Conservation (phyloP, 1,140 invertebrate genomes). For the Paracyclopina nana region DNA sequence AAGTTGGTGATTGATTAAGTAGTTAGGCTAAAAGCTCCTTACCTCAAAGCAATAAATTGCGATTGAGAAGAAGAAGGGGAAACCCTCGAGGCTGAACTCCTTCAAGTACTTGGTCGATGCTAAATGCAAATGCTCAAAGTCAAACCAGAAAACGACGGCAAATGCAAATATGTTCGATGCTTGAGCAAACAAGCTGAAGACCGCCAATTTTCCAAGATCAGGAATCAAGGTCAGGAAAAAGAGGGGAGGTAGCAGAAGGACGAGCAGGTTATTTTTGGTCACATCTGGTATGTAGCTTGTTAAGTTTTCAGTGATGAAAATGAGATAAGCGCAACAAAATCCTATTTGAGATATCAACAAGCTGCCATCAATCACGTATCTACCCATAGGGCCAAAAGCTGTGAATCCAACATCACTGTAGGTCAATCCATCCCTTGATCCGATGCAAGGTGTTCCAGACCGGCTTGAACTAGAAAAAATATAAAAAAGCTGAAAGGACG, state of each 20-base stretch:
- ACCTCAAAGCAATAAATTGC: constrained; percentile 33
- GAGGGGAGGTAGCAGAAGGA: constrained; percentile 27
- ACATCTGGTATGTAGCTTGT: constrained; percentile 25
- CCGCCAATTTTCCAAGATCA: constrained; percentile 24
- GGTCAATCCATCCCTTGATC: neutral
- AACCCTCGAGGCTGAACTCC: constrained; percentile 27
- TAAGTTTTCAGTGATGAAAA: constrained; percentile 28
- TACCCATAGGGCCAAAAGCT: constrained; percentile 4
- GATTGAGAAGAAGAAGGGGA: constrained; percentile 31
- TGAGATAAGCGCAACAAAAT: constrained; percentile 24
- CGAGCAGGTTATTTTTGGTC: constrained; percentile 26
- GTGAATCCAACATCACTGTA: constrained; percentile 10
- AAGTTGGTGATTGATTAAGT: neutral
- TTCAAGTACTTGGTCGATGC: constrained; percentile 25
- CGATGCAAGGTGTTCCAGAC: no score
- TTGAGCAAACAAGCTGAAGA: constrained; percentile 24
- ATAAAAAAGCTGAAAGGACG: no score
- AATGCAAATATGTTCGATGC: constrained; percentile 30
- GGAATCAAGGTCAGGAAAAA: constrained; percentile 26
- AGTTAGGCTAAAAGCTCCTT: constrained; percentile 17
- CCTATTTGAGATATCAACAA: constrained; percentile 17
- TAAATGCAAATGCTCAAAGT: constrained; percentile 29
- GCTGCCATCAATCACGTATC: neutral
- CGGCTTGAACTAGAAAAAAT: no score
- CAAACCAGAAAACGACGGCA: constrained; percentile 33